Conservation (phyloP, 2,113 vertebrate genomes). For the Todiramphus chloris region DNA sequence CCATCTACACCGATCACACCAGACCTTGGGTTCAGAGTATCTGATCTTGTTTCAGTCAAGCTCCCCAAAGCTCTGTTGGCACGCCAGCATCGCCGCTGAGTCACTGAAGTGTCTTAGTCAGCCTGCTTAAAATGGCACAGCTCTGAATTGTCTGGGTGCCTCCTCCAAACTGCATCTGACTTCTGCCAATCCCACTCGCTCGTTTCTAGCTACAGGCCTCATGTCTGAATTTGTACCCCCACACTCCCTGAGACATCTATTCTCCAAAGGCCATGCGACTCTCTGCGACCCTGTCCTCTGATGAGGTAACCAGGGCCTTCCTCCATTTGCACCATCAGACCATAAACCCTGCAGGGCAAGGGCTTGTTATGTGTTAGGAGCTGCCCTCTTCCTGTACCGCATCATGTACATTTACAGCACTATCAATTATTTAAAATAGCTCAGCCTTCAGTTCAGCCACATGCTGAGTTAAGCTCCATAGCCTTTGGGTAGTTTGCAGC, state of each 20-base stretch:
- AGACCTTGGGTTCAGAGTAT: background rate
- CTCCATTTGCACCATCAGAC: background rate
- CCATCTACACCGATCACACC: background rate
- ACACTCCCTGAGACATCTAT: accelerated
- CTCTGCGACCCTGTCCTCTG: background rate
- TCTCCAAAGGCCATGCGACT: accelerated
- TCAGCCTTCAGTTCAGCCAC: conserved; percentile 27
- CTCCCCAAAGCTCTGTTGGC: background rate
- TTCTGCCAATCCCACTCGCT: background rate
- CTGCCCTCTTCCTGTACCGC: conserved; percentile 30
- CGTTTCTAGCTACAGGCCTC: background rate
- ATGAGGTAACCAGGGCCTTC: background rate
- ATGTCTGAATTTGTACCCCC: background rate
- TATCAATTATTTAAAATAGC: conserved; percentile 62
- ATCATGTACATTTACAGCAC: conserved; percentile 17
- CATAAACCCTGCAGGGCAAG: background rate
- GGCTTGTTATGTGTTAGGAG: background rate
- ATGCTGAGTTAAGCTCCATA: conserved; percentile 27
- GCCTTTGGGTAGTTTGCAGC: conserved; percentile 14
- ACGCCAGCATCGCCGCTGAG: background rate
- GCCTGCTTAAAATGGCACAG: conserved; percentile 45
- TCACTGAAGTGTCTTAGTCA: conserved; percentile 25
- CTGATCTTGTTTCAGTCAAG: background rate
- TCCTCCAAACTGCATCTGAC: conserved; percentile 12
- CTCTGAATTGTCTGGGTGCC: conserved; percentile 4